Conservation (phyloP, 2,113 vertebrate species). For the Petaurus breviceps region DNA sequence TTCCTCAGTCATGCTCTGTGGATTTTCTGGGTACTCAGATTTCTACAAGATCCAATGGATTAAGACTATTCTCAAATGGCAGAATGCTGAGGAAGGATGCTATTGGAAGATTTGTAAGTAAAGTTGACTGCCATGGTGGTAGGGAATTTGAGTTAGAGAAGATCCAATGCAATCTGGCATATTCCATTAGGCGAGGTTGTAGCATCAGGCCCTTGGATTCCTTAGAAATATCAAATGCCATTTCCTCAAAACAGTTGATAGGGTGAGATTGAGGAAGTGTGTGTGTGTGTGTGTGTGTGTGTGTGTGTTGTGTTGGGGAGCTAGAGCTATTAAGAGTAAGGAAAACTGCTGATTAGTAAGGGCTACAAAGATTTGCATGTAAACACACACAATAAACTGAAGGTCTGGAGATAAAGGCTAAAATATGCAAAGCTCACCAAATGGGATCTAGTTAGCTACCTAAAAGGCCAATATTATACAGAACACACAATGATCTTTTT, state of each 20-base stretch:
- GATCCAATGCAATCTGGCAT: background rate
- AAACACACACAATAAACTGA: background rate
- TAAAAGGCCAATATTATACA: background rate
- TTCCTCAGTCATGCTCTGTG: conserved; percentile 88
- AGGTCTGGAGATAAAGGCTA: background rate
- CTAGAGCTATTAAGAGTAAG: background rate
- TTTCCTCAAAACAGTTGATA: background rate
- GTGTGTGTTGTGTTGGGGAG: too few relatives aligned
- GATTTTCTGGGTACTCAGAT: conserved; percentile 87
- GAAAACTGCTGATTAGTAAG: background rate
- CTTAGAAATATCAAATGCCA: background rate
- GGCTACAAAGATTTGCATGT: background rate
- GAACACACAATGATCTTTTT: background rate
- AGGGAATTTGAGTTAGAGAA: fast-evolving
- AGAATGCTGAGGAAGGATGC: conserved; percentile 86
- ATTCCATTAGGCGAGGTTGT: background rate
- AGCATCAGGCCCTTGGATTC: background rate
- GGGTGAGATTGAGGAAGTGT: too few relatives aligned
- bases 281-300: too few relatives aligned
- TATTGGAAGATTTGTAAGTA: conserved; percentile 87
- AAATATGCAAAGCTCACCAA: background rate
- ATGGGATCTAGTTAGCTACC: background rate
- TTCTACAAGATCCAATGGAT: conserved; percentile 86
- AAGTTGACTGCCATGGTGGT: fast-evolving
- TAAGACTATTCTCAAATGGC: conserved; percentile 87